Evolutionary conservation across 2,888 invertebrate genomes (phyloP).

Genomic region (Monochamus alternatus): DNA sequence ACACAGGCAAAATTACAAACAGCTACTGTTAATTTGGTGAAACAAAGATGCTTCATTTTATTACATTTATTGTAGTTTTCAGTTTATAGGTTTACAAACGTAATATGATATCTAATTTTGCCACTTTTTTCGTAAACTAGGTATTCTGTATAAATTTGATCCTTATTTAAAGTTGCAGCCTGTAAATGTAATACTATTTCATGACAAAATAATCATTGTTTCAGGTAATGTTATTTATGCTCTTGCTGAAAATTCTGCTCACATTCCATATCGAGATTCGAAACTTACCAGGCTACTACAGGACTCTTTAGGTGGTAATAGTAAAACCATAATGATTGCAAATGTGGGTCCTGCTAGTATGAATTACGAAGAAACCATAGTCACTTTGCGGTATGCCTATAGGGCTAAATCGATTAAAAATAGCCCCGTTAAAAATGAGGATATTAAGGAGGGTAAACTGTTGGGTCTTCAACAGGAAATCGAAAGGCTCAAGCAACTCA

Average conservation of each 20-base stretch:
- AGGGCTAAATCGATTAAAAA: constrained; percentile 99
- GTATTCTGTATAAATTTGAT: no score
- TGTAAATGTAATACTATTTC: not conserved
- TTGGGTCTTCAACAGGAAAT: constrained; percentile 97
- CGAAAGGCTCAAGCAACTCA: constrained; percentile 73
- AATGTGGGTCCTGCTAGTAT: constrained; percentile 98
- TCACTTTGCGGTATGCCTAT: constrained; percentile 82
- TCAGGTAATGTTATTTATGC: constrained; percentile 94
- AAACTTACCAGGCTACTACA: constrained; percentile 96
- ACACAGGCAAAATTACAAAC: no score
- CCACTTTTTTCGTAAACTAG: no score
- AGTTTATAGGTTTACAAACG: no score
- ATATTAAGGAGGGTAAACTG: constrained; percentile 96
- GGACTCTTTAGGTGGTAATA: constrained; percentile 95
- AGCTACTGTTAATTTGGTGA: no score
- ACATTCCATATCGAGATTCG: constrained; percentile 98
- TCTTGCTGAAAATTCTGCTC: constrained; percentile 93
- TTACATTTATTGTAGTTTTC: no score
- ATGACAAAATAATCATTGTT: constrained; percentile 35
- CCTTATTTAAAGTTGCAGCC: no score
- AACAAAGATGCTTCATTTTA: no score
- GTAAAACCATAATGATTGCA: constrained; percentile 99
- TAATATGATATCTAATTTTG: no score
- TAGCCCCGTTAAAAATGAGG: constrained; percentile 98
- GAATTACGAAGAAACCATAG: constrained; percentile 98